Evolutionary conservation across 2,888 invertebrate genomes (phyloP).

Genomic region (Drosophila neoperkinsi): DNA sequence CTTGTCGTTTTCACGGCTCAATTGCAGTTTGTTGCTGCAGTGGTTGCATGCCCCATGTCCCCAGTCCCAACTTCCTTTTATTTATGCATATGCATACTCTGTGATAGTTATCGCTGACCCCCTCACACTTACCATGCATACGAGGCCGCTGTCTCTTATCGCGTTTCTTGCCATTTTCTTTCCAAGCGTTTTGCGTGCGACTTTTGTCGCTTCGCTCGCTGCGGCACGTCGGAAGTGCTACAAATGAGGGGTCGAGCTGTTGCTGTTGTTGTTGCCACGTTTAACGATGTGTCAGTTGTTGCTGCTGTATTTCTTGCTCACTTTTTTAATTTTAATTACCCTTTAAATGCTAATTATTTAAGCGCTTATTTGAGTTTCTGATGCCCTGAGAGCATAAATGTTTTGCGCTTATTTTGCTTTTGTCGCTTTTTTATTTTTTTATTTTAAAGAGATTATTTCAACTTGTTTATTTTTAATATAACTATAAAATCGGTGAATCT

Average conservation of each 20-base stretch:
- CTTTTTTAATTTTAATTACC: constrained; percentile 26
- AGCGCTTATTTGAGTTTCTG: constrained; percentile 2
- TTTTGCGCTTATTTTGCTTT: neutral
- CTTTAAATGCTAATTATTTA: constrained; percentile 9
- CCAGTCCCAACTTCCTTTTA: neutral
- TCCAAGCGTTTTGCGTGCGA: constrained; percentile 33
- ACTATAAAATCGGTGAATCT: neutral
- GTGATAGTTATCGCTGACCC: constrained; percentile 15
- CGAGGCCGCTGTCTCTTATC: constrained; percentile 4
- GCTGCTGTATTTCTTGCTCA: neutral
- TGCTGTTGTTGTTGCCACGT: constrained; percentile 19
- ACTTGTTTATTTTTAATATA: neutral
- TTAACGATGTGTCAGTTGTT: constrained; percentile 25
- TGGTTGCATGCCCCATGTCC: constrained; percentile 6
- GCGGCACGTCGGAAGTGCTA: constrained; percentile 51
- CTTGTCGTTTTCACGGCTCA: constrained; percentile 62
- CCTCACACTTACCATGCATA: constrained; percentile 44
- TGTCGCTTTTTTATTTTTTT: neutral
- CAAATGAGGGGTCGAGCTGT: constrained; percentile 56
- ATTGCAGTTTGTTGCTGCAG: constrained; percentile 31
- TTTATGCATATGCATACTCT: constrained; percentile 16
- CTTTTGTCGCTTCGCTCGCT: constrained; percentile 46
- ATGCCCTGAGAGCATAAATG: neutral
- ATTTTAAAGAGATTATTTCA: neutral
- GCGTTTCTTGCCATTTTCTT: constrained; percentile 33